Conservation (phyloP, 2,888 invertebrate species). For the Netelia virgata region DNA sequence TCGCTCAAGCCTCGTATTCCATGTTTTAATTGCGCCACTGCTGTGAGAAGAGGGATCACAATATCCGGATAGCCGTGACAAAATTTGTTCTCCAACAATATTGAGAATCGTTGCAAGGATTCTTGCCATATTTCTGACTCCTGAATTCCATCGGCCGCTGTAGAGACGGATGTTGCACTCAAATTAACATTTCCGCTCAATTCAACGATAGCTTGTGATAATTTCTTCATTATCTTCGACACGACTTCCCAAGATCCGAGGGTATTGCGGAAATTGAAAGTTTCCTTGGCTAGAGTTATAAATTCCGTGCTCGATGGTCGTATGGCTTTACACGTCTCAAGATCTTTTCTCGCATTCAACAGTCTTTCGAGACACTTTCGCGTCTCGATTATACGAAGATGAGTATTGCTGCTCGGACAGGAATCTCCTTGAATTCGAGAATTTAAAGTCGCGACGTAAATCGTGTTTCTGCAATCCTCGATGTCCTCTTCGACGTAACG, state of each 20-base stretch:
- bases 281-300: slow-evolving; percentile 76
- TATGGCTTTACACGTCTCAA: slow-evolving; percentile 76
- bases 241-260: slow-evolving; percentile 83
- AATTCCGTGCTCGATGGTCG: slow-evolving; percentile 76
- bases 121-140: slow-evolving; percentile 86
- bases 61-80: slow-evolving; percentile 92
- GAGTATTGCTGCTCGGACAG: slow-evolving; percentile 82
- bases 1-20: slow-evolving; percentile 88
- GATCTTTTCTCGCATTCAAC: slow-evolving; percentile 64
- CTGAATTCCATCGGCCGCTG: slow-evolving; percentile 83
- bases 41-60: slow-evolving; percentile 89
- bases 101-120: slow-evolving; percentile 87
- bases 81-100: slow-evolving; percentile 86
- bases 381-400: slow-evolving; percentile 70
- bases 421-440: slow-evolving; percentile 82
- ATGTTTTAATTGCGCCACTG: slow-evolving; percentile 89
- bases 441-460: slow-evolving; percentile 87
- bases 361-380: slow-evolving; percentile 68
- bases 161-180: slow-evolving; percentile 55
- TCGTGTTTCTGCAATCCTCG: slow-evolving; percentile 86
- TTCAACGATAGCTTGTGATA: slow-evolving; percentile 83
- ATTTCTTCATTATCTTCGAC: slow-evolving; percentile 84
- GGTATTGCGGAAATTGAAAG: slow-evolving; percentile 80
- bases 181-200: slow-evolving; percentile 79
- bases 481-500: slow-evolving; percentile 90